A percentile compares a stretch with the other conserved stretches of the same genome.
phyloP scores from a whole-genome alignment of 2,797 vertebrate genomes.

The Telmatherina bonti region DNA sequence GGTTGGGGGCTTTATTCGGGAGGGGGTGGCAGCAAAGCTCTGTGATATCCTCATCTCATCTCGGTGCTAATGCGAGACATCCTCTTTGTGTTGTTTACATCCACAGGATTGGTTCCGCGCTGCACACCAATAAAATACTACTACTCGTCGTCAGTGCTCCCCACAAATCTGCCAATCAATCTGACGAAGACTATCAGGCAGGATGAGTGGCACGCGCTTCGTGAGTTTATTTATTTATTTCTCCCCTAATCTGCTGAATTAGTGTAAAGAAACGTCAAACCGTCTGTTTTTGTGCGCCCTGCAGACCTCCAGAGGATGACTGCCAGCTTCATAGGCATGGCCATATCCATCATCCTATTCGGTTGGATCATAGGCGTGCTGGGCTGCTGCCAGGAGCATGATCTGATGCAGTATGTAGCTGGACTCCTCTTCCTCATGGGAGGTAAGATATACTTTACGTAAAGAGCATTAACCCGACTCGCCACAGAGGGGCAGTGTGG shows the following conservation, averaged over 20 bases:
- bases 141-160: conserved; percentile 91
- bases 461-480: conserved; percentile 40
- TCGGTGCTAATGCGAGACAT: conserved; percentile 56
- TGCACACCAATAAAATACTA: conserved; percentile 93
- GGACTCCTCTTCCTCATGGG: conserved; percentile 96
- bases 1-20: conserved; percentile 39
- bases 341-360: conserved; percentile 93
- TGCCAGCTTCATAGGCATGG: conserved; percentile 94
- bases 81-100: conserved; percentile 72
- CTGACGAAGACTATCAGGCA: conserved; percentile 93
- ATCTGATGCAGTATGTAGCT: conserved; percentile 97
- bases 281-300: conserved; percentile 6
- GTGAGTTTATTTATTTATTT: conserved; percentile 82
- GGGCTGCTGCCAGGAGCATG: conserved; percentile 93
- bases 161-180: conserved; percentile 89
- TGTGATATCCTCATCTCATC: conserved; percentile 59
- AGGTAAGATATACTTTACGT: conserved; percentile 83
- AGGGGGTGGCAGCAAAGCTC: conserved; percentile 50
- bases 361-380: conserved; percentile 93
- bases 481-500: conserved; percentile 64
- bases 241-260: conserved; percentile 19
- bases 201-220: conserved; percentile 94
- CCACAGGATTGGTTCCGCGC: conserved; percentile 89
- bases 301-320: conserved; percentile 94
- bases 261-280: conserved; percentile 12